phyloP scores from a whole-genome alignment of 2,113 vertebrate species.

The Brienomyrus longianalis region DNA sequence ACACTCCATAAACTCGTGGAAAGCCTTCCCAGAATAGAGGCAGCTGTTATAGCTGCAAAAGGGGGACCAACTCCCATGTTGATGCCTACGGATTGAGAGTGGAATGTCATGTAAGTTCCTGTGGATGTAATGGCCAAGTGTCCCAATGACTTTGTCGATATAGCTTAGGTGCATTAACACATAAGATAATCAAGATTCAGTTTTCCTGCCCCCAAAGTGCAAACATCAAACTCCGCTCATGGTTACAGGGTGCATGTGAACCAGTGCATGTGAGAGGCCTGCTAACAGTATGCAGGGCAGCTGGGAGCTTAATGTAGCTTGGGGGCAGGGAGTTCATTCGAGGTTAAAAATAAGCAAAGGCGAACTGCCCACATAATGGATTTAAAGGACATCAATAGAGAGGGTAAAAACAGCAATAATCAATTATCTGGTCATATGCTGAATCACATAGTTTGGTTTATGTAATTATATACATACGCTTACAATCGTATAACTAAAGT shows the following conservation, averaged over 20 bases:
- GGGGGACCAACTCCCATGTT: background rate
- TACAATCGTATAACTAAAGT: background rate
- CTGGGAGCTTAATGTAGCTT: background rate
- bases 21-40: background rate
- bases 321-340: background rate
- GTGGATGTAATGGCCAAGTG: background rate
- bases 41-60: background rate
- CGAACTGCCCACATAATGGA: background rate
- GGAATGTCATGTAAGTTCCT: background rate
- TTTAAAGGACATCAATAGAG: background rate
- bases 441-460: background rate
- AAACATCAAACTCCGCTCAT: background rate
- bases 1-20: background rate
- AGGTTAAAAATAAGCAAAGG: slow-evolving; percentile 4
- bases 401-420: background rate
- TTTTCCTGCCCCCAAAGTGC: background rate
- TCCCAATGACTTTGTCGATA: background rate
- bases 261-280: background rate
- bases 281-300: background rate
- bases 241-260: background rate
- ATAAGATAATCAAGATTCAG: background rate
- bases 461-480: background rate
- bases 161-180: background rate
- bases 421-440: slow-evolving; percentile 8
- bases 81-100: background rate